Evolutionary conservation across 2,888 invertebrate species (phyloP).

Genomic region (Bugulina stolonifera): DNA sequence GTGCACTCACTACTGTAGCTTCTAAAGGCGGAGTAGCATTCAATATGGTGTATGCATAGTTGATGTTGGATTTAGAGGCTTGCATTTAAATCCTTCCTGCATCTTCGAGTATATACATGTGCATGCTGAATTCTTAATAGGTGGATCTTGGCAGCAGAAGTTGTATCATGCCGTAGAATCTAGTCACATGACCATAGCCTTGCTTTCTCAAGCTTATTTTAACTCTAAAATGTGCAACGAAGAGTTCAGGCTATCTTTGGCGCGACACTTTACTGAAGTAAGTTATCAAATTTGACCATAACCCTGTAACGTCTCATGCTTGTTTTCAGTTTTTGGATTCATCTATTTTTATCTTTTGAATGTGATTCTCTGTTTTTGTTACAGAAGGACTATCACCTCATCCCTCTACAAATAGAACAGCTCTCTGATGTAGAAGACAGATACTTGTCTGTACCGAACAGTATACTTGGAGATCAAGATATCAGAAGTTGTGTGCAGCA

Average conservation of each 20-base stretch:
- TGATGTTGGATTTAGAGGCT: too few species aligned
- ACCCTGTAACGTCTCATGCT: too few species aligned
- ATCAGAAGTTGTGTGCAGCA: background rate
- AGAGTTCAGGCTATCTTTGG: slow-evolving; percentile 44
- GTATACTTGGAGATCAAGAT: background rate
- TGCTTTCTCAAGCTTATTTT: slow-evolving; percentile 40
- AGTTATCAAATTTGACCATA: too few species aligned
- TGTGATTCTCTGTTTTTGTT: too few species aligned
- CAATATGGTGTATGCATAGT: too few species aligned
- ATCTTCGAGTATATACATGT: too few species aligned
- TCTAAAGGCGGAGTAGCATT: too few species aligned
- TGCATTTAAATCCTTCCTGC: too few species aligned
- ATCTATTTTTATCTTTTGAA: too few species aligned
- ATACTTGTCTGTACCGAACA: background rate
- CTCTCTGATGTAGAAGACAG: slow-evolving; percentile 9
- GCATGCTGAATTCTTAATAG: too few species aligned
- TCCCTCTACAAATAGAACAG: slow-evolving; percentile 11
- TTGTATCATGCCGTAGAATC: slow-evolving; percentile 42
- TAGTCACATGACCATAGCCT: slow-evolving; percentile 38
- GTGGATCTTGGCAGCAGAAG: slow-evolving; percentile 46
- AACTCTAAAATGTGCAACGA: slow-evolving; percentile 44
- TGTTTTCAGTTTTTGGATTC: too few species aligned
- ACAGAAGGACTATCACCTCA: background rate
- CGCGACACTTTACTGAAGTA: slow-evolving; percentile 38
- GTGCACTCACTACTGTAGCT: too few species aligned